These are phyloP conservation scores for Tuberolachnus salignus DNA, from an alignment of 2,888 invertebrate genomes.

Conservation along the genomic window DNA sequence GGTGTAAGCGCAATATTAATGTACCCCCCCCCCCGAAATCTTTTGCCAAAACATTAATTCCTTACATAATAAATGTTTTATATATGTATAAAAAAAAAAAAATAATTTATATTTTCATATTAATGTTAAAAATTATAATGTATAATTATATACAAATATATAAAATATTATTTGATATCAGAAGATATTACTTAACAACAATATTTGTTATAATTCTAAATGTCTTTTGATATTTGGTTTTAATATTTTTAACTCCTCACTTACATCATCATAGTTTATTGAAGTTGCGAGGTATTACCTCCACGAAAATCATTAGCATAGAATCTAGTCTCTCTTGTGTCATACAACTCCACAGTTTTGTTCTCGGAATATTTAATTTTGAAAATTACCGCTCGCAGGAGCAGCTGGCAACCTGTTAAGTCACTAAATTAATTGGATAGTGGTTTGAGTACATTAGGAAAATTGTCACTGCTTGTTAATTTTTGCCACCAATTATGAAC, in stretches of 20 bases:
- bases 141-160: too few species aligned
- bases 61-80: too few species aligned
- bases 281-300: background rate
- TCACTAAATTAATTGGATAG: background rate
- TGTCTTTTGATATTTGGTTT: background rate
- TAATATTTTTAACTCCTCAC: background rate
- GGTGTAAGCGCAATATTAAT: background rate
- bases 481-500: too few species aligned
- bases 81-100: too few species aligned
- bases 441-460: background rate
- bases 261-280: background rate
- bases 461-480: too few species aligned
- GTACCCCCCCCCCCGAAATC: background rate
- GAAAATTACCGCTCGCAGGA: slow-evolving; percentile 3
- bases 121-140: too few species aligned
- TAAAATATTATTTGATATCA: slow-evolving; percentile 2
- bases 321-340: slow-evolving; percentile 9
- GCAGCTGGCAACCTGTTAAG: too few species aligned
- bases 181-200: background rate
- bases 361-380: slow-evolving; percentile 18
- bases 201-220: slow-evolving; percentile 1
- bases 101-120: too few species aligned
- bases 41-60: background rate
- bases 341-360: background rate
- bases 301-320: slow-evolving; percentile 14